Conservation (phyloP, 2,113 vertebrate genomes). For the Gambusia affinis region DNA sequence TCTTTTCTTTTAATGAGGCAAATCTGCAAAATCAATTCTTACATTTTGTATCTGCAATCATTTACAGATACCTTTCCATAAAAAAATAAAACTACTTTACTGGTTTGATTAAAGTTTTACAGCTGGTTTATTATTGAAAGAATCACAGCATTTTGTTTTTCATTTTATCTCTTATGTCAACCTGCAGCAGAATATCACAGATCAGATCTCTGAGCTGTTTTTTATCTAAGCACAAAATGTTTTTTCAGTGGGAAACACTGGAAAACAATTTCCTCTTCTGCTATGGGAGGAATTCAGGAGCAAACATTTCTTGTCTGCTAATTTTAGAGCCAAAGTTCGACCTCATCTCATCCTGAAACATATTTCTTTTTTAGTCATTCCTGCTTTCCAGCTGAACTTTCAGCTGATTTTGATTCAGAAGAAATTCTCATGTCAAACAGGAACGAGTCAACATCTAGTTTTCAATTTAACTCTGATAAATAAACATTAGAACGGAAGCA, state of each 20-base stretch:
- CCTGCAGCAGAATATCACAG: neutral
- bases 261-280: slow-evolving; percentile 16
- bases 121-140: too few species aligned
- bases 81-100: too few species aligned
- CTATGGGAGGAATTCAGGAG: slow-evolving; percentile 27
- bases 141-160: too few species aligned
- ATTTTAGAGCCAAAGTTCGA: slow-evolving; percentile 1
- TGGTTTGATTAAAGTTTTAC: too few species aligned
- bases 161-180: too few species aligned
- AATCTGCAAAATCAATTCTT: too few species aligned
- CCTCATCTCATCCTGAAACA: neutral
- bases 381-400: neutral
- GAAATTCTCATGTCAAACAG: too few species aligned
- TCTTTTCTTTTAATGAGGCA: too few species aligned
- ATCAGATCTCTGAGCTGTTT: neutral
- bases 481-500: neutral
- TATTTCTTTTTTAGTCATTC: neutral
- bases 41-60: too few species aligned
- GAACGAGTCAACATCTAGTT: neutral
- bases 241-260: neutral
- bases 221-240: neutral
- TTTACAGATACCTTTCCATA: too few species aligned
- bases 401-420: neutral
- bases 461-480: slow-evolving; percentile 7
- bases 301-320: slow-evolving; percentile 37